phyloP scores from a whole-genome alignment of 2,113 vertebrate genomes.

The Mixornis gularis region DNA sequence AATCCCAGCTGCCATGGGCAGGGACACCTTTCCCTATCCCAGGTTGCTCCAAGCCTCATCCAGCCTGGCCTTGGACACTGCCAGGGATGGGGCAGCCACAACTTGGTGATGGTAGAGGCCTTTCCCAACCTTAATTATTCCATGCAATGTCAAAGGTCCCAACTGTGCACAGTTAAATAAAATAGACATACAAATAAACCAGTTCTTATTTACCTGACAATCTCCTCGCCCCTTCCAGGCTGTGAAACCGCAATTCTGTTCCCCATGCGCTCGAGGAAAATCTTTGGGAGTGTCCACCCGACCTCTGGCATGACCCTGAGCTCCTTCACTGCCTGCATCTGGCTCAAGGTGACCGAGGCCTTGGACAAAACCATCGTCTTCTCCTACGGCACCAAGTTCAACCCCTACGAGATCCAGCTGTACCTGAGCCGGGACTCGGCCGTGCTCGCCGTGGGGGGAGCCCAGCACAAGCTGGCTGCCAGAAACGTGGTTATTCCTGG shows the following conservation, averaged over 20 bases:
- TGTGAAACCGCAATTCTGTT: slow-evolving; percentile 89
- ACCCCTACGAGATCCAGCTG: slow-evolving; percentile 89
- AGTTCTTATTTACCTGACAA: neutral
- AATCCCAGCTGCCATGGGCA: neutral
- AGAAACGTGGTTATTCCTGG: slow-evolving; percentile 34
- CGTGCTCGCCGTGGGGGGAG: slow-evolving; percentile 75
- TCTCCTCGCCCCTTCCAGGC: slow-evolving; percentile 63
- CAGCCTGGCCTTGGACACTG: neutral
- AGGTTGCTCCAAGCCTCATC: neutral
- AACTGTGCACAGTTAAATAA: neutral
- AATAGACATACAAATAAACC: accelerated
- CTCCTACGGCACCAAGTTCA: slow-evolving; percentile 86
- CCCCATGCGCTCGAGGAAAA: slow-evolving; percentile 90
- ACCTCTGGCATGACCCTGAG: slow-evolving; percentile 65
- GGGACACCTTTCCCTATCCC: neutral
- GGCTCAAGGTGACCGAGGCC: slow-evolving; percentile 82
- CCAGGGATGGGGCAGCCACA: neutral
- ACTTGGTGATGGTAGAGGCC: accelerated
- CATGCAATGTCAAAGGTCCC: accelerated
- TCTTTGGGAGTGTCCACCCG: slow-evolving; percentile 80
- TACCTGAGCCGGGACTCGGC: slow-evolving; percentile 71
- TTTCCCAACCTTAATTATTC: neutral
- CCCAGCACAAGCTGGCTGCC: slow-evolving; percentile 74
- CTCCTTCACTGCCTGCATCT: slow-evolving; percentile 85
- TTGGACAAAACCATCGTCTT: slow-evolving; percentile 88